Conservation (phyloP, 2,113 vertebrate genomes). For the Megaptera novaeangliae region DNA sequence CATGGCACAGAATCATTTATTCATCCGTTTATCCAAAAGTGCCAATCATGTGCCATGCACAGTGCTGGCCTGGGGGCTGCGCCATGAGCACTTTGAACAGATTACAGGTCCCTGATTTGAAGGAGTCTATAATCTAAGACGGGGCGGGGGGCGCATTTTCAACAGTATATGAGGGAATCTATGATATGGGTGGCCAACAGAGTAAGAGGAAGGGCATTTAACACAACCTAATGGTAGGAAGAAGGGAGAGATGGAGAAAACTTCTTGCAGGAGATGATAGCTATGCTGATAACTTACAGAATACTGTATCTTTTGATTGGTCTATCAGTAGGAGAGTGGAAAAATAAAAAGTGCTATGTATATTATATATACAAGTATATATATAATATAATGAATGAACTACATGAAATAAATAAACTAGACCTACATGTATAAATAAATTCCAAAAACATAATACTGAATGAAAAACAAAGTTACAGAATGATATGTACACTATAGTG, state of each 20-base stretch:
- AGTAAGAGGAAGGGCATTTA: background rate
- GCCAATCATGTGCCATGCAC: background rate
- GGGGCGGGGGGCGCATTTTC: background rate
- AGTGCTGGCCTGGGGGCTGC: background rate
- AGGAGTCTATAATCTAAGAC: background rate
- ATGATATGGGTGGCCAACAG: background rate
- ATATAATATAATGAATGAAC: background rate
- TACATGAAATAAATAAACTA: conserved; percentile 22
- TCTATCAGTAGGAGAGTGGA: background rate
- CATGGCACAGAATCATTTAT: background rate
- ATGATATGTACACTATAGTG: background rate
- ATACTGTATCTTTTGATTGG: background rate
- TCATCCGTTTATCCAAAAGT: background rate
- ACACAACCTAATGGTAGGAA: background rate
- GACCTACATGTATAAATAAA: background rate
- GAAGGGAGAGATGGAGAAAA: background rate
- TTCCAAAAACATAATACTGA: background rate
- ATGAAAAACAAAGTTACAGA: background rate
- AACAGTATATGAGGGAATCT: background rate
- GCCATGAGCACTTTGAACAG: background rate
- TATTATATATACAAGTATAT: background rate
- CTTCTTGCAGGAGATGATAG: background rate
- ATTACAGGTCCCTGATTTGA: background rate
- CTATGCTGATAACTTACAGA: background rate
- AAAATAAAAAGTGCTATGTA: background rate